Percentiles rank a stretch among this genome's conserved stretches.
These are phyloP conservation scores for Chiloscyllium punctatum DNA, from an alignment of 2,797 vertebrate species.

Conservation along the genomic window DNA sequence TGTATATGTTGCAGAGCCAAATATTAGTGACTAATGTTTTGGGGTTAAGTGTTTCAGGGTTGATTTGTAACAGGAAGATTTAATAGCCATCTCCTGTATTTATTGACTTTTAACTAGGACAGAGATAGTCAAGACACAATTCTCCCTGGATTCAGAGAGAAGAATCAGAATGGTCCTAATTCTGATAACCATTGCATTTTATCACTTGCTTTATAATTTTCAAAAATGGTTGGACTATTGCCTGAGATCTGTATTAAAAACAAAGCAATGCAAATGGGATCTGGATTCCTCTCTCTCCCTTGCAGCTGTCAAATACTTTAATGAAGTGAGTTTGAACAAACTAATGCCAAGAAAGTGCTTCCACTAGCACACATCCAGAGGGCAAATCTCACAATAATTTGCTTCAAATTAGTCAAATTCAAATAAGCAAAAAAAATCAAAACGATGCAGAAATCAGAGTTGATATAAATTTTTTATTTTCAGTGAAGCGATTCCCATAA, in stretches of 20 bases:
- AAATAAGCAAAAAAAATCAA: not conserved
- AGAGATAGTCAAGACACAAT: not conserved
- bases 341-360: not conserved
- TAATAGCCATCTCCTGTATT: not conserved
- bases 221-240: not conserved
- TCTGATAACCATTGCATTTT: not conserved
- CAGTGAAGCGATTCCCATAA: not conserved
- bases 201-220: not conserved
- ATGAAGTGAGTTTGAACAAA: not conserved
- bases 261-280: not conserved
- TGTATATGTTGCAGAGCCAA: too few relatives aligned
- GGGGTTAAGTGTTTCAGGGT: too few relatives aligned
- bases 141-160: not conserved
- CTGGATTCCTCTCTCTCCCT: not conserved
- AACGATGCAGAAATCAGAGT: not conserved
- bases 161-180: not conserved
- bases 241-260: not conserved
- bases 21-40: too few relatives aligned
- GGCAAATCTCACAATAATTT: not conserved
- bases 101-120: not conserved
- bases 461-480: conserved; percentile 2
- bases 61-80: not conserved
- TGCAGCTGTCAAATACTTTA: not conserved
- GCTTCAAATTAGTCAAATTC: not conserved
- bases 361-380: not conserved